phyloP scores from a whole-genome alignment of 2,888 invertebrate genomes.

The Sepioteuthis lessoniana region DNA sequence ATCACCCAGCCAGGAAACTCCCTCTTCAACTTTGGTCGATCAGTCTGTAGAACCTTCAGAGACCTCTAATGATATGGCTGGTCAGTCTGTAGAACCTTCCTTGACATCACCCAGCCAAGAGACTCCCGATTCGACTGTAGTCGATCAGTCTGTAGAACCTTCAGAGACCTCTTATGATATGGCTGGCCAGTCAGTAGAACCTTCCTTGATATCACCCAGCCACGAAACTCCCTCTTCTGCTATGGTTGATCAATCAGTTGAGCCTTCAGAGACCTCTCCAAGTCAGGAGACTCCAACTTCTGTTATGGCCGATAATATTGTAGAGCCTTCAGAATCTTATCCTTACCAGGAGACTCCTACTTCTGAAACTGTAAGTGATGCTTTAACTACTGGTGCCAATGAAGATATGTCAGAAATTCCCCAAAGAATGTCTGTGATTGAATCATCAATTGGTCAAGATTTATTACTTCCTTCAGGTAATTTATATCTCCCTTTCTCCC shows the following conservation, averaged over 20 bases:
- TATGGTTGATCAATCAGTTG: neutral
- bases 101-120: neutral
- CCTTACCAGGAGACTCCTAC: neutral
- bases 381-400: slow-evolving; percentile 14
- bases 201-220: neutral
- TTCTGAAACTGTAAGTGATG: neutral
- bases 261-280: neutral
- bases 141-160: slow-evolving; percentile 54
- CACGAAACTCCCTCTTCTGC: neutral
- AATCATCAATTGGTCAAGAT: neutral
- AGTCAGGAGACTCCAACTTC: neutral
- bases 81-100: neutral
- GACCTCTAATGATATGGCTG: too few relatives aligned
- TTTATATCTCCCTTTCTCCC: slow-evolving; percentile 10
- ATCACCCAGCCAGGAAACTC: neutral
- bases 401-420: slow-evolving; percentile 23
- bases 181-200: neutral
- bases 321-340: neutral
- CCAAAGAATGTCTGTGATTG: slow-evolving; percentile 33
- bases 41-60: neutral
- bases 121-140: neutral
- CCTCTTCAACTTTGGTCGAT: neutral
- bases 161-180: slow-evolving; percentile 55
- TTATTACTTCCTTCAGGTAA: neutral
- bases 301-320: neutral